phyloP scores from a whole-genome alignment of 2,113 vertebrate species.

The Pterophyllum scalare region DNA sequence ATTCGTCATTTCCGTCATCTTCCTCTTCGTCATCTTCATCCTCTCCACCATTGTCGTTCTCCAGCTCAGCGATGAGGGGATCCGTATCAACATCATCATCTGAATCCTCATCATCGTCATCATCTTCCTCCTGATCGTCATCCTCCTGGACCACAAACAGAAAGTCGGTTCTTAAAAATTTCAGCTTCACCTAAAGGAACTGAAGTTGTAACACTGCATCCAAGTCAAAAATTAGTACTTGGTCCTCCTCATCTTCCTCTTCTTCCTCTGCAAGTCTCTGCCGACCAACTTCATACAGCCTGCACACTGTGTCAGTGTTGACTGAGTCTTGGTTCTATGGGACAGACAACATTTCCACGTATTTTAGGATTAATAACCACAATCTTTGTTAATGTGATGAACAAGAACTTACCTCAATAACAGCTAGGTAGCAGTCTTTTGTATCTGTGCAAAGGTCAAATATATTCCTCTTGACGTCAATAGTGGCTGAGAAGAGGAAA shows the following conservation, averaged over 20 bases:
- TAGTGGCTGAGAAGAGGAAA: constrained; percentile 85
- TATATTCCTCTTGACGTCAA: constrained; percentile 98
- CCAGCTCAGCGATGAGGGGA: constrained; percentile 91
- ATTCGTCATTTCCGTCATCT: constrained; percentile 89
- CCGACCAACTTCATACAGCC: constrained; percentile 96
- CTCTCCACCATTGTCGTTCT: constrained; percentile 89
- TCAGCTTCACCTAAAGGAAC: background rate
- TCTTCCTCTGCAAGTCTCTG: constrained; percentile 97
- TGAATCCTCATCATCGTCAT: constrained; percentile 93
- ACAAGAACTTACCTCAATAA: constrained; percentile 90
- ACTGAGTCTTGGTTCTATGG: constrained; percentile 95
- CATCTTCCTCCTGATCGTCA: constrained; percentile 91
- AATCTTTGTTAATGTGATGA: background rate
- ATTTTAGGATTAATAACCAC: background rate
- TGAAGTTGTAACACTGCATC: background rate
- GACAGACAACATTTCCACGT: constrained; percentile 5
- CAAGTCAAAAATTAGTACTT: constrained; percentile 78
- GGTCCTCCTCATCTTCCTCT: constrained; percentile 97
- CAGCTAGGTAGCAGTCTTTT: constrained; percentile 98
- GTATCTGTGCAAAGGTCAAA: constrained; percentile 99
- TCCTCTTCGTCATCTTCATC: constrained; percentile 90
- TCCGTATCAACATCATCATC: constrained; percentile 95
- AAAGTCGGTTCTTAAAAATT: background rate
- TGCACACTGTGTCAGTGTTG: constrained; percentile 98
- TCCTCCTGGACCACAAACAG: constrained; percentile 71